Percentiles rank a stretch among this genome's conserved stretches.
Conservation (phyloP, 2,113 vertebrate genomes). For the Azemiops feae region DNA sequence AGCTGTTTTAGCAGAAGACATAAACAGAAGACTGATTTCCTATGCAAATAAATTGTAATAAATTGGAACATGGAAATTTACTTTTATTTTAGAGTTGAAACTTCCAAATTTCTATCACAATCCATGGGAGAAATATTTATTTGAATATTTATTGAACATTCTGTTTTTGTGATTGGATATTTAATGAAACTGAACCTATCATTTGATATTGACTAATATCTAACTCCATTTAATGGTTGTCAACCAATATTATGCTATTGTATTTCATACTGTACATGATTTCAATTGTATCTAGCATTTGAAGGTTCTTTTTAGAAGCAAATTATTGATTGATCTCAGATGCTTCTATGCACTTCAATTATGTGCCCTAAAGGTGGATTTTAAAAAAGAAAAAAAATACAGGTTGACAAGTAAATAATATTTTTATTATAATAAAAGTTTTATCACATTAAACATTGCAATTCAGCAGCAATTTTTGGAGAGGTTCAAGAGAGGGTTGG, state of each 20-base stretch:
- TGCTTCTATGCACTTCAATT: neutral
- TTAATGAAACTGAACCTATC: neutral
- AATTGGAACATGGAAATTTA: neutral
- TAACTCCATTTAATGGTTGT: neutral
- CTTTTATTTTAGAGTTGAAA: neutral
- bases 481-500: neutral
- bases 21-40: neutral
- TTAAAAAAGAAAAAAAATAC: neutral
- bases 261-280: neutral
- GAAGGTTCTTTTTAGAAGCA: neutral
- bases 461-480: neutral
- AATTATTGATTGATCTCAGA: neutral
- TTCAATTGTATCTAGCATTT: neutral
- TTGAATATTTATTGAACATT: neutral
- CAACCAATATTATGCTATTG: neutral
- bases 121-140: neutral
- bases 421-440: neutral
- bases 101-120: neutral
- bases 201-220: neutral
- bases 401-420: neutral
- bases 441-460: neutral
- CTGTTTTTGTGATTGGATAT: neutral
- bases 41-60: conserved; percentile 5
- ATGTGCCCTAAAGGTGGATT: neutral
- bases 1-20: neutral